Evolutionary conservation across 2,888 invertebrate genomes (phyloP).

Genomic region (Diarsia dahlii): DNA sequence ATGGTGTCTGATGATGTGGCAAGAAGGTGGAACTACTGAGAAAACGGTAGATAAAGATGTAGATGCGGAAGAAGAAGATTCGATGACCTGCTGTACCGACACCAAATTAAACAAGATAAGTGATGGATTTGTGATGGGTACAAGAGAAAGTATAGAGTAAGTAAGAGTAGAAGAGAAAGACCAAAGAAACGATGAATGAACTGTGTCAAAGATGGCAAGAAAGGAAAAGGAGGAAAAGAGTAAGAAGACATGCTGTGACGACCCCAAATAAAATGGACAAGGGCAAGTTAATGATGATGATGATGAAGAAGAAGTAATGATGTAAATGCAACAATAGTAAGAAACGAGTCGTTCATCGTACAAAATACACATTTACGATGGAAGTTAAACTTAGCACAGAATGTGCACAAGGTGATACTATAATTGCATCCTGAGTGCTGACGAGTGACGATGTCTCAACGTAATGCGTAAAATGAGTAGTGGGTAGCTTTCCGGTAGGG

Average conservation of each 20-base stretch:
- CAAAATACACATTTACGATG: not conserved
- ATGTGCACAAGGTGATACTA: slow-evolving; percentile 4
- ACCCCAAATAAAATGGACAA: not conserved
- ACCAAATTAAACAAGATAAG: too few relatives aligned
- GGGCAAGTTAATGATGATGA: too few relatives aligned
- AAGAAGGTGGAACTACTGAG: not conserved
- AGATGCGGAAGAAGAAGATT: not conserved
- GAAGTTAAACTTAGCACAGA: not conserved
- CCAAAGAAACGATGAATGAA: too few relatives aligned
- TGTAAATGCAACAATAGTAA: not conserved
- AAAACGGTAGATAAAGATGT: not conserved
- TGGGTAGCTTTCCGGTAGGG: slow-evolving; percentile 14
- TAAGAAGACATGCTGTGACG: too few relatives aligned
- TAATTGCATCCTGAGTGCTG: not conserved
- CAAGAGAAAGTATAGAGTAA: too few relatives aligned
- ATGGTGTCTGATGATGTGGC: not conserved
- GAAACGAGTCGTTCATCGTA: not conserved
- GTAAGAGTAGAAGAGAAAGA: too few relatives aligned
- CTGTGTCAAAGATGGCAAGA: too few relatives aligned
- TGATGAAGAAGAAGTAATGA: not conserved
- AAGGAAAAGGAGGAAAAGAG: too few relatives aligned
- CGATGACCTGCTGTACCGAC: not conserved
- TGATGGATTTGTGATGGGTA: too few relatives aligned
- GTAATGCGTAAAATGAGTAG: slow-evolving; percentile 18
- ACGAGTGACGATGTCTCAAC: slow-evolving; percentile 1